Conservation (phyloP, 1,140 invertebrate species). For the Spodoptera frugiperda region DNA sequence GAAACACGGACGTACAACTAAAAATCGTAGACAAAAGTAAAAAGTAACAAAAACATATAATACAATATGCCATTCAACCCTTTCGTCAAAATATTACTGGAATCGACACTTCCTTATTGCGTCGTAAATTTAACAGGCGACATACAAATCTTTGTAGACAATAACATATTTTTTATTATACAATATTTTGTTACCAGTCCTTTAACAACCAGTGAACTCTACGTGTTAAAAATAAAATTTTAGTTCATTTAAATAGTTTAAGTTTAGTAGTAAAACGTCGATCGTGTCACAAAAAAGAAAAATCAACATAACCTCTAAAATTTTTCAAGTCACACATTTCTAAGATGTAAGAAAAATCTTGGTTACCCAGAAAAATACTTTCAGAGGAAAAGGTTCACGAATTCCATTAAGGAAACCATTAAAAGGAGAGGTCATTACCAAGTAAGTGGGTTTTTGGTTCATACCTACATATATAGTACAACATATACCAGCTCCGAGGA, state of each 20-base stretch:
- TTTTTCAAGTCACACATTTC: slow-evolving; percentile 28
- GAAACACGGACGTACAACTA: slow-evolving; percentile 72
- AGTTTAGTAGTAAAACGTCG: slow-evolving; percentile 32
- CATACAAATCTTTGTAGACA: slow-evolving; percentile 71
- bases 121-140: slow-evolving; percentile 77
- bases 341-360: slow-evolving; percentile 8
- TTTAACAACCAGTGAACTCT: slow-evolving; percentile 31
- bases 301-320: neutral
- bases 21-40: slow-evolving; percentile 73
- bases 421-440: slow-evolving; percentile 39
- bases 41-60: slow-evolving; percentile 78
- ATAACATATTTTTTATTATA: slow-evolving; percentile 64
- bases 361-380: slow-evolving; percentile 29
- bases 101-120: slow-evolving; percentile 84
- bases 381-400: slow-evolving; percentile 20
- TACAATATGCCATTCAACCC: slow-evolving; percentile 83
- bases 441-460: slow-evolving; percentile 42
- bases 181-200: slow-evolving; percentile 47
- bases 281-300: slow-evolving; percentile 9
- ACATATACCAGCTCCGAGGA: neutral
- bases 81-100: slow-evolving; percentile 82
- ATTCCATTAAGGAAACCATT: slow-evolving; percentile 44
- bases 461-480: neutral
- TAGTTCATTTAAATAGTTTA: slow-evolving; percentile 39
- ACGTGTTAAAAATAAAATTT: slow-evolving; percentile 47